These are phyloP conservation scores for Cheilosia variabilis DNA, from an alignment of 2,888 invertebrate genomes.

Conservation along the genomic window DNA sequence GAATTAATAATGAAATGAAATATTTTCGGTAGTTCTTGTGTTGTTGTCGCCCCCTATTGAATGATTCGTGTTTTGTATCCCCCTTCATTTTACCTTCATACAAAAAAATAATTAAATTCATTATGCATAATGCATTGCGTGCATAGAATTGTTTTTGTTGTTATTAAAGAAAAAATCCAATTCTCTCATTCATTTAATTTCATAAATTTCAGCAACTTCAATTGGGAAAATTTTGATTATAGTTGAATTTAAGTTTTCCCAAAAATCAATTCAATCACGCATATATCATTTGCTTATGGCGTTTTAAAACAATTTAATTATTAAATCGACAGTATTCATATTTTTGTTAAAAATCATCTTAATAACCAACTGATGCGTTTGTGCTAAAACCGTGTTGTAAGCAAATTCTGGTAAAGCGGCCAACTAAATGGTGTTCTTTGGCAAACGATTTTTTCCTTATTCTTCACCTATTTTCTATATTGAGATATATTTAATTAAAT, in stretches of 20 bases:
- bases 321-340: slow-evolving; percentile 66
- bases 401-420: slow-evolving; percentile 12
- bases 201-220: slow-evolving; percentile 29
- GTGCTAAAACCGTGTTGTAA: slow-evolving; percentile 9
- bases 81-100: slow-evolving; percentile 50
- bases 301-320: slow-evolving; percentile 2
- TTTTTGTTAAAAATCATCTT: slow-evolving; percentile 39
- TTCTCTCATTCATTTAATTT: slow-evolving; percentile 56
- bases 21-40: slow-evolving; percentile 78
- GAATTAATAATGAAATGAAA: slow-evolving; percentile 65
- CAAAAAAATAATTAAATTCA: slow-evolving; percentile 50
- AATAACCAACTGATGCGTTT: slow-evolving; percentile 13
- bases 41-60: slow-evolving; percentile 79
- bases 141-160: slow-evolving; percentile 33
- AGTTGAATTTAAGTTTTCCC: slow-evolving; percentile 27
- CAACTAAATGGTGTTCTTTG: slow-evolving; percentile 37
- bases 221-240: slow-evolving; percentile 15
- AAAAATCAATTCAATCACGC: slow-evolving; percentile 43
- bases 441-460: neutral
- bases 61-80: slow-evolving; percentile 77
- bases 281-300: slow-evolving; percentile 63
- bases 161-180: neutral
- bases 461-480: no score
- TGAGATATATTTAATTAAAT: no score
- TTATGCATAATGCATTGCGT: slow-evolving; percentile 65